Percentiles rank a stretch among this genome's conserved stretches.
Conservation (phyloP, 2,888 invertebrate species). For the Aproaerema taeniolella region DNA sequence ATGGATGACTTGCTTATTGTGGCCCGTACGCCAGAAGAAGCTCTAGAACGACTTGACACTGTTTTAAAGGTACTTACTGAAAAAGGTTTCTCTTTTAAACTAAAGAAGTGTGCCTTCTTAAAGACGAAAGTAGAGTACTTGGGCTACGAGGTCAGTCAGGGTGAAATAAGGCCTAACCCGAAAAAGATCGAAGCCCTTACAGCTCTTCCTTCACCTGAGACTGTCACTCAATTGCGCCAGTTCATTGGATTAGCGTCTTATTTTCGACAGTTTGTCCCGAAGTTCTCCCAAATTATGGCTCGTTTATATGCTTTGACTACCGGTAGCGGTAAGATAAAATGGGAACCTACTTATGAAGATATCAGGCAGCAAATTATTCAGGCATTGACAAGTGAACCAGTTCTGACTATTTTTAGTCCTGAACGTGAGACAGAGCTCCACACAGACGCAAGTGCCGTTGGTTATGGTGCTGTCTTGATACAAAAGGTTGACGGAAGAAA, state of each 20-base stretch:
- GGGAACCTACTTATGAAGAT: background rate
- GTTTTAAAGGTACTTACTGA: constrained; percentile 4
- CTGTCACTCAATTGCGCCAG: no score
- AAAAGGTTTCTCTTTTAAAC: constrained; percentile 7
- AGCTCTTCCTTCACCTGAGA: no score
- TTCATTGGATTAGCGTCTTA: no score
- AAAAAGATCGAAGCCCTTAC: no score
- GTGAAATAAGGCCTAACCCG: constrained; percentile 16
- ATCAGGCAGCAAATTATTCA: constrained; percentile 3
- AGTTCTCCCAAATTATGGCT: background rate
- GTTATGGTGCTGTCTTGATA: constrained; percentile 15
- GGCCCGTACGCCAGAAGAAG: background rate
- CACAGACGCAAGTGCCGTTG: no score
- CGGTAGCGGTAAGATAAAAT: background rate
- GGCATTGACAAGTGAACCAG: constrained; percentile 11
- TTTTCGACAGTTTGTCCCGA: no score
- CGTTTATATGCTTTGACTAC: background rate
- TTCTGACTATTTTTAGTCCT: constrained; percentile 17
- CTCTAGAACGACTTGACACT: background rate
- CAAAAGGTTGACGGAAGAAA: constrained; percentile 7
- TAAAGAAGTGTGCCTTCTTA: constrained; percentile 9
- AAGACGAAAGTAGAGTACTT: constrained; percentile 3
- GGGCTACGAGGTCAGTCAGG: constrained; percentile 5
- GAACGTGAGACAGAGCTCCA: constrained; percentile 11
- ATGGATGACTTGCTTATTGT: background rate